phyloP scores from a whole-genome alignment of 2,113 vertebrate genomes.

The Melanerpes formicivorus region DNA sequence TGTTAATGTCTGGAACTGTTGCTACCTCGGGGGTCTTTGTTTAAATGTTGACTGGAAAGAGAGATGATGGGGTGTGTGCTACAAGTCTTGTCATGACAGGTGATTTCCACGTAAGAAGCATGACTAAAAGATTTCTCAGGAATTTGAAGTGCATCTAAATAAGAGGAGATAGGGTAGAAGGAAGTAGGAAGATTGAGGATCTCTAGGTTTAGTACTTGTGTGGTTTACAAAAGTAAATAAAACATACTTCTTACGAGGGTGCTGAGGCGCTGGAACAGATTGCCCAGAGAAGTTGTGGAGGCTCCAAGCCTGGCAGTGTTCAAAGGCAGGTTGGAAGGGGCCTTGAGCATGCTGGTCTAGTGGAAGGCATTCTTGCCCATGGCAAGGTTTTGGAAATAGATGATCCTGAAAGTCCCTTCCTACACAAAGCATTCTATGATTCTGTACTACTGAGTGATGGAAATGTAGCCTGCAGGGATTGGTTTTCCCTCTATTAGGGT shows the following conservation, averaged over 20 bases:
- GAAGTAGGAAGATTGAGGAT: background rate
- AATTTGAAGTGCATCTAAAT: background rate
- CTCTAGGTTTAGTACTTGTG: background rate
- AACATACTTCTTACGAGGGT: background rate
- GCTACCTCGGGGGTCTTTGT: background rate
- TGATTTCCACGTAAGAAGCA: background rate
- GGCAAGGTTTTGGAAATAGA: no score
- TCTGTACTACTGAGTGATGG: background rate
- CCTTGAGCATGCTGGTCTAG: no score
- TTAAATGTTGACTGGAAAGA: background rate
- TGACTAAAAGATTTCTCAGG: constrained; percentile 22
- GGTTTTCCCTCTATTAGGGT: background rate
- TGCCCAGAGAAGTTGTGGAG: no score
- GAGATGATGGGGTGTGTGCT: background rate
- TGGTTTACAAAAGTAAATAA: background rate
- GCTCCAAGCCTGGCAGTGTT: no score
- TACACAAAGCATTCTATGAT: no score
- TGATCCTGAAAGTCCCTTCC: no score
- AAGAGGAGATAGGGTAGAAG: background rate
- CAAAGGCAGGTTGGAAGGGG: no score
- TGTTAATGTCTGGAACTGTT: constrained; percentile 12
- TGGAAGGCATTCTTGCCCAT: no score
- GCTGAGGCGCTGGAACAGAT: no score
- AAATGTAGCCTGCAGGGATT: background rate
- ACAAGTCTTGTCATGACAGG: constrained; percentile 31